Percentiles rank a stretch among this genome's conserved stretches.
phyloP scores from a whole-genome alignment of 2,888 invertebrate genomes.

The Lepidochitona cinerea region DNA sequence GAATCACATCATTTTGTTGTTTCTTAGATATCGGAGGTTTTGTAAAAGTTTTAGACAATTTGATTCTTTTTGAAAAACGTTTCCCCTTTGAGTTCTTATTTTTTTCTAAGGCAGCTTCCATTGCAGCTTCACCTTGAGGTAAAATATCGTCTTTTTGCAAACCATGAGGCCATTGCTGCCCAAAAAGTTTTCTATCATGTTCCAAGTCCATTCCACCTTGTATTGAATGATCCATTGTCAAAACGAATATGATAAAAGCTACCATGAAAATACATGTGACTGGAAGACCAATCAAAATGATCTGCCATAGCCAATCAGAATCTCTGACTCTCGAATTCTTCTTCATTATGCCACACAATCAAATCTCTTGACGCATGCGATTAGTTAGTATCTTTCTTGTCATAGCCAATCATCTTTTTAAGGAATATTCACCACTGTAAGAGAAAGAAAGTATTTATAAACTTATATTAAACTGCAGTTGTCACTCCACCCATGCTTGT shows the following conservation, averaged over 20 bases:
- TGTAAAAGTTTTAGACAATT: no score
- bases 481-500: no score
- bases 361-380: no score
- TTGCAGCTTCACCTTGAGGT: not conserved
- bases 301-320: slow-evolving; percentile 1
- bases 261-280: slow-evolving; percentile 1
- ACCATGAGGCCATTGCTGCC: not conserved
- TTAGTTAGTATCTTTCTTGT: no score
- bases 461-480: no score
- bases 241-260: not conserved
- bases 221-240: not conserved
- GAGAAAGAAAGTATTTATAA: no score
- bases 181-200: not conserved
- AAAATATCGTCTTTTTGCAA: not conserved
- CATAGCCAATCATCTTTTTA: no score
- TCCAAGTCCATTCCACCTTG: not conserved
- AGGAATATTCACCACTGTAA: no score
- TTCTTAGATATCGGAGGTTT: not conserved
- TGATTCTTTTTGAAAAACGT: not conserved
- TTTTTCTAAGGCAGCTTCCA: not conserved
- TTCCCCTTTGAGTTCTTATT: not conserved
- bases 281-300: not conserved
- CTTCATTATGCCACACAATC: no score
- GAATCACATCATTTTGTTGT: not conserved
- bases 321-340: not conserved